Evolutionary conservation across 2,797 vertebrate genomes (phyloP), one percentile per base, ranked within the genome.

Genomic region (Chrysocyon brachyurus): DNA sequence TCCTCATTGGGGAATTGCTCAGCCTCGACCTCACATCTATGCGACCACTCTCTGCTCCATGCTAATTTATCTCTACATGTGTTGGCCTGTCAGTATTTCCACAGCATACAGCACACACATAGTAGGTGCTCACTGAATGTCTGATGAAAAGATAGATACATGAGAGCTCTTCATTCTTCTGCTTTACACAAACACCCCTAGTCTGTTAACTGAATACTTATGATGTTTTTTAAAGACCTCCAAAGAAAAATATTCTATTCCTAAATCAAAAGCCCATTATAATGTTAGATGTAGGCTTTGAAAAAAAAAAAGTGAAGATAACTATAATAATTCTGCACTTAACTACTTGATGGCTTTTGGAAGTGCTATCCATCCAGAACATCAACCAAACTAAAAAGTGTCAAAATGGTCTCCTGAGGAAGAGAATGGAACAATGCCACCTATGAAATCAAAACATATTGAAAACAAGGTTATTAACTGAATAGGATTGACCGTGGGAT

Each of bases 241-340:
- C 21, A 70, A 61, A 97, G 75, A 83, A 94, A 96, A 96, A 84
- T 70, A 83, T 64, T 79, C 21, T 11, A 84, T 84, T 87, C 26
- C 63, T 92, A 75, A 92, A 49, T 66, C 15, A 91, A 89, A 28
- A 87, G 5, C 6, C 36, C 56, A 85, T 89, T 87, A 33, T 70
- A 59, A 59, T 75, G 68, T 57, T 22, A 91, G 46, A 84, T 31
- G 14, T 14, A 89, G 36, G 14, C 33, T 91, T 90, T 68, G 28
- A 16, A 83, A 73, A 75, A 75, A 89, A 82, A 70, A 88, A 40
- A 40, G 26, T 59, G 31, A 94, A 89, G 75, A 83, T 4, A 84
- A 36, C 36, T 87, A 40, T 70, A 61, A 92, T n/a, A 94, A 87
- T 66, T 86, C 54, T 82, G 49, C 52, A 77, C 14, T 54, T 54